Evolutionary conservation across 2,888 invertebrate species (phyloP).

Genomic region (Tanypteryx hageni): DNA sequence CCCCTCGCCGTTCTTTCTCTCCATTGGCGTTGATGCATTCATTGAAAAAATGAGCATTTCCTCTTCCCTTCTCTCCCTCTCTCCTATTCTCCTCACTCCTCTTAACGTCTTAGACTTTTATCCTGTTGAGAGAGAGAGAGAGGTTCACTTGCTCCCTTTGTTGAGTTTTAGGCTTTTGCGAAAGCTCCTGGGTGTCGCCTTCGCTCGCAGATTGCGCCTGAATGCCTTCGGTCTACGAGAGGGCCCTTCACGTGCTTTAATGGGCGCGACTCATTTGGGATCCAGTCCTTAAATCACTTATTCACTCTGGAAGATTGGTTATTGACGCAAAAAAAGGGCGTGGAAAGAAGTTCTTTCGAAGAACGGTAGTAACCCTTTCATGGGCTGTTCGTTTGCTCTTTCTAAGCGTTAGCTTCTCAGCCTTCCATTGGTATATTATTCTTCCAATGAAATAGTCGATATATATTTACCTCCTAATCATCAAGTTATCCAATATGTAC

Average conservation of each 20-base stretch:
- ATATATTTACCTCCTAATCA: no score
- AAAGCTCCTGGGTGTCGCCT: slow-evolving; percentile 18
- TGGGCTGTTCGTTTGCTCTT: not conserved
- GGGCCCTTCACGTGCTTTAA: slow-evolving; percentile 47
- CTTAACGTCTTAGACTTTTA: slow-evolving; percentile 30
- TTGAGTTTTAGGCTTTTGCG: slow-evolving; percentile 17
- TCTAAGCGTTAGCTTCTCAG: not conserved
- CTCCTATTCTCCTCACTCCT: not conserved
- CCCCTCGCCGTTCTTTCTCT: not conserved
- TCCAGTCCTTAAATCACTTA: slow-evolving; percentile 46
- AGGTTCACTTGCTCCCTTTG: not conserved
- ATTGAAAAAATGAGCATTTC: slow-evolving; percentile 35
- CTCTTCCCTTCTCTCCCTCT: not conserved
- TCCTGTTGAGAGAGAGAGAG: not conserved
- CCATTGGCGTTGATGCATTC: not conserved
- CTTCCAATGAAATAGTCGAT: no score
- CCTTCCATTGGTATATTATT: no score
- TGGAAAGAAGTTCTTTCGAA: not conserved
- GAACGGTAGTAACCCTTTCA: slow-evolving; percentile 2
- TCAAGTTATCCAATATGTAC: no score
- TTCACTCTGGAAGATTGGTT: slow-evolving; percentile 58
- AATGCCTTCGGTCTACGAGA: slow-evolving; percentile 21
- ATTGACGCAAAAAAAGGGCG: slow-evolving; percentile 34
- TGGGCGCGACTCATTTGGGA: slow-evolving; percentile 45
- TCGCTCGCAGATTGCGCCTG: slow-evolving; percentile 53